Conservation (phyloP, 2,797 vertebrate genomes). For the Halcyon badia region DNA sequence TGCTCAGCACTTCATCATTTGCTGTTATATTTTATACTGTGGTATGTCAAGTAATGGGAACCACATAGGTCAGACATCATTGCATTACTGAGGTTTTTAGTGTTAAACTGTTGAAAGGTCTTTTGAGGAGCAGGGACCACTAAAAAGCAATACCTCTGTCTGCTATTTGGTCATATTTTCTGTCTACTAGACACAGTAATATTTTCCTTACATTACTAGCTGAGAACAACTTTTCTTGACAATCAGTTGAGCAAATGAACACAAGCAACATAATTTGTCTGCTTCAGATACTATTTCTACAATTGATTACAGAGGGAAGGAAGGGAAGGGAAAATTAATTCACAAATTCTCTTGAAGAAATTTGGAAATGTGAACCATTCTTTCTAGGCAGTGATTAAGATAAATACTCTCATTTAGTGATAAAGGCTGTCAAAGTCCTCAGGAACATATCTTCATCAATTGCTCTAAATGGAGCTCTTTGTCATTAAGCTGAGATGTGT, state of each 20-base stretch:
- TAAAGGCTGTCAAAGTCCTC: background rate
- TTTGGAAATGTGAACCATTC: background rate
- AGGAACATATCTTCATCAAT: background rate
- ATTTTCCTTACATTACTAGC: background rate
- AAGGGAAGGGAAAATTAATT: background rate
- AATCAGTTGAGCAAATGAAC: background rate
- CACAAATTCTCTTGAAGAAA: background rate
- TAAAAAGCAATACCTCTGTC: background rate
- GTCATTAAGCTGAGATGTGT: background rate
- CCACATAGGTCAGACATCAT: background rate
- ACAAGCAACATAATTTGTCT: background rate
- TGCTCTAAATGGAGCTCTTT: background rate
- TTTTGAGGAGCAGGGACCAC: background rate
- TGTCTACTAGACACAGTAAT: background rate
- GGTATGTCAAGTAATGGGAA: background rate
- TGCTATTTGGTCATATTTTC: background rate
- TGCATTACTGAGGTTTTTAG: background rate
- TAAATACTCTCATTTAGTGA: background rate
- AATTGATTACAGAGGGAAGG: background rate
- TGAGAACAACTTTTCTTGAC: background rate
- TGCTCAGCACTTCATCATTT: background rate
- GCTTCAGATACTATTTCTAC: background rate
- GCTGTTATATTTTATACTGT: background rate
- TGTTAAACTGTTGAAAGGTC: background rate
- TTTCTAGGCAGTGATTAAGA: conserved; percentile 3